A percentile compares a stretch with the other conserved stretches of the same genome.
Evolutionary conservation across 37 sponge, comb jelly and placozoan genomes (phyloP).

Genomic region (Trichoplax adhaerens): DNA sequence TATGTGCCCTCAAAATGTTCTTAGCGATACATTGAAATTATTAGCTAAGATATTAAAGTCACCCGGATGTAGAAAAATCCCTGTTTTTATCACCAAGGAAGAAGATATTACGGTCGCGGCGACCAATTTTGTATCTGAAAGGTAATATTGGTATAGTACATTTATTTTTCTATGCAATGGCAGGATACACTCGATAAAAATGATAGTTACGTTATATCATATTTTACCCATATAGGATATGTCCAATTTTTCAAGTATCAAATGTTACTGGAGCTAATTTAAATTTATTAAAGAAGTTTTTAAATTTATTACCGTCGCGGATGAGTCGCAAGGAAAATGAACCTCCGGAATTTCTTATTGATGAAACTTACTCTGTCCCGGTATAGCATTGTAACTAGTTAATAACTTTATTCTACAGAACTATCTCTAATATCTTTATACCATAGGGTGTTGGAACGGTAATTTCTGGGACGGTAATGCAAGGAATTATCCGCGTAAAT

Average conservation of each 20-base stretch:
- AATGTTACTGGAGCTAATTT: conserved; percentile 95
- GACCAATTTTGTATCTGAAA: conserved; percentile 88
- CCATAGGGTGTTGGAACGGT: conserved; percentile 86
- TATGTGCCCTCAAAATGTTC: conserved; percentile 97
- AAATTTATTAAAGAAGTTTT: conserved; percentile 73
- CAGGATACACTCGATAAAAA: background rate
- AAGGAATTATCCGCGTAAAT: conserved; percentile 60
- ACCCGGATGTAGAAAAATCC: conserved; percentile 96
- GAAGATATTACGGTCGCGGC: conserved; percentile 93
- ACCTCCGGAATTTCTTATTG: conserved; percentile 88
- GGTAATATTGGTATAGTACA: conserved; percentile 19
- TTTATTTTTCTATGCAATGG: background rate
- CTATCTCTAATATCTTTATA: background rate
- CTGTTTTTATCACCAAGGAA: conserved; percentile 61
- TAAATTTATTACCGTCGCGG: conserved; percentile 68
- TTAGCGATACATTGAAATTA: conserved; percentile 81
- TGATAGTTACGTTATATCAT: background rate
- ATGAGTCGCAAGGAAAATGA: conserved; percentile 59
- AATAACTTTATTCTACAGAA: background rate
- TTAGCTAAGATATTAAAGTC: conserved; percentile 81
- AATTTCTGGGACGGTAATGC: conserved; percentile 86
- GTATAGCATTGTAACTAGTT: conserved; percentile 17
- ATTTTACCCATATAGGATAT: conserved; percentile 33
- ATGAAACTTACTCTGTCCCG: conserved; percentile 89
- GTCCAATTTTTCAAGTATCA: conserved; percentile 98